Conservation (phyloP, 2,113 vertebrate species). For the Rafetus swinhoei region DNA sequence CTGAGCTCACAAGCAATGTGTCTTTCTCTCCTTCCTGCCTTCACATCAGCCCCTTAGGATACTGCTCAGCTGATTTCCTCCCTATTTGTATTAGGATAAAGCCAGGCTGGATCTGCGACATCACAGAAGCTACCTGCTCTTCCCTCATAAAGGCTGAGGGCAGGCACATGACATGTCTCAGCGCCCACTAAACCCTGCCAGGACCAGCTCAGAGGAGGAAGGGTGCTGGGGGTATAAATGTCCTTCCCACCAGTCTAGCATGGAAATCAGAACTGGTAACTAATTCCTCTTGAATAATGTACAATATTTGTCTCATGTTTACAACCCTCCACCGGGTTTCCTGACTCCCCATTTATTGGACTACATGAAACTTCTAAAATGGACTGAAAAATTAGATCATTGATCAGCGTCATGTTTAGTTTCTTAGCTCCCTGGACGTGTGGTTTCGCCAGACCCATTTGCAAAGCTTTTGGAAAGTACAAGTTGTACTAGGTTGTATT, state of each 20-base stretch:
- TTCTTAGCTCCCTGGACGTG: background rate
- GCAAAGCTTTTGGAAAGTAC: background rate
- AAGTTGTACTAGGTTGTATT: no score
- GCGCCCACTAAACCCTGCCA: background rate
- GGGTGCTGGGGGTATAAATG: background rate
- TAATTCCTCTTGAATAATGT: background rate
- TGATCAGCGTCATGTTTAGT: background rate
- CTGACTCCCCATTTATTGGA: background rate
- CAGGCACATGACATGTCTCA: fast-evolving
- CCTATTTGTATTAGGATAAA: background rate
- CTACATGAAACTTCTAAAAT: background rate
- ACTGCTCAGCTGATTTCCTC: background rate
- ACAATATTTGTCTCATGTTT: background rate
- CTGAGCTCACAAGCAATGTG: background rate
- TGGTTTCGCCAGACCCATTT: background rate
- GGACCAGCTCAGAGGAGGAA: background rate
- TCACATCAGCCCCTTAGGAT: background rate
- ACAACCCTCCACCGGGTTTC: background rate
- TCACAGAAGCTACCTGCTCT: background rate
- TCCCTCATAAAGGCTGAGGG: background rate
- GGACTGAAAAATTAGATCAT: background rate
- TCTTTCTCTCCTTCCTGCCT: background rate
- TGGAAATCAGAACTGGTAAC: background rate
- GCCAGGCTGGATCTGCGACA: background rate
- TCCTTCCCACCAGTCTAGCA: no score